phyloP scores from a whole-genome alignment of 2,888 invertebrate species.

The Diogma glabrata region DNA sequence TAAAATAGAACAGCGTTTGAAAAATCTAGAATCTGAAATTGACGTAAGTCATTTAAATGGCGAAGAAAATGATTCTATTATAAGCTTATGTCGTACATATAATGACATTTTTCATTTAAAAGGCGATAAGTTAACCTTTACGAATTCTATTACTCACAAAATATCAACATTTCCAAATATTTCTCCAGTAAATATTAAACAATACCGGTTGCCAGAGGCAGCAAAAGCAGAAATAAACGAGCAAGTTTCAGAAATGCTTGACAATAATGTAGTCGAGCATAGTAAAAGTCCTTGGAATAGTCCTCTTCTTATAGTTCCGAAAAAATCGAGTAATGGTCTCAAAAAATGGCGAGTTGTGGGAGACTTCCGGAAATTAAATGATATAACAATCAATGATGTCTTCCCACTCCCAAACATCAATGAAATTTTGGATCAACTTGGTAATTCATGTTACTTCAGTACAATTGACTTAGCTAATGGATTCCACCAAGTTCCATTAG shows the following conservation, averaged over 20 bases:
- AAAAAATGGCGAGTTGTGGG: background rate
- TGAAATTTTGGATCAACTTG: background rate
- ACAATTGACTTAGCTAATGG: background rate
- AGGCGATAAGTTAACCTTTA: too few species aligned
- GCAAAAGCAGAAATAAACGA: conserved; percentile 13
- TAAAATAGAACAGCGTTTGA: too few species aligned
- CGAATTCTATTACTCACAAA: too few species aligned
- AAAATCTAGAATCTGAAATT: too few species aligned
- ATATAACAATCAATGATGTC: background rate
- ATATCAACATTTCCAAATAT: too few species aligned
- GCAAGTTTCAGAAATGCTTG: conserved; percentile 16
- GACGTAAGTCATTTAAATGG: too few species aligned
- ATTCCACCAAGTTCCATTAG: background rate
- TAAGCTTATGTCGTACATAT: too few species aligned
- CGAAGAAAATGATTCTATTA: too few species aligned
- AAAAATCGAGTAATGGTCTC: conserved; percentile 19
- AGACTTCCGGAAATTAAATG: background rate
- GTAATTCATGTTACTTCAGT: background rate
- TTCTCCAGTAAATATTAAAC: conserved; percentile 13
- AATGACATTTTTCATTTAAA: too few species aligned
- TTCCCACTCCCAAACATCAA: background rate
- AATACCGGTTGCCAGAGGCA: conserved; percentile 11
- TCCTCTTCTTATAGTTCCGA: conserved; percentile 21
- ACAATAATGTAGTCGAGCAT: conserved; percentile 6
- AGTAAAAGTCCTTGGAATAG: conserved; percentile 17